Base-by-base conservation (phyloP, 2,888 invertebrate species). In the Aporophyla lueneburgensis region DNA sequence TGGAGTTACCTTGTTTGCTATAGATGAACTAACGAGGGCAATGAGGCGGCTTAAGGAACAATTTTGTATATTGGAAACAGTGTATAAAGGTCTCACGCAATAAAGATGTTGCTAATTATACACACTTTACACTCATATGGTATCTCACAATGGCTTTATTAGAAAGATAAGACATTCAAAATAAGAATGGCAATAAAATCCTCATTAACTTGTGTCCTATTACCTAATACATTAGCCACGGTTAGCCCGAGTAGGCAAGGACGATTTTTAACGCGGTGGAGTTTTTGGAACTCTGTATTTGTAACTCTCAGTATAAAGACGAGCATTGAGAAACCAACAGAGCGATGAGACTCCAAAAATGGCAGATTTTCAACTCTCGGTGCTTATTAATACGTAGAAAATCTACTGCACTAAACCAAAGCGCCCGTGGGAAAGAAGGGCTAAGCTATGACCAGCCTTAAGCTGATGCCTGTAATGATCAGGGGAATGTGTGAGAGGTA, bases 1-100 rank as follows among this genome's bases (percentile, higher is more conserved):
- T 88, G 84, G 85, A 91, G 89, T 89, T 89, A 87, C 87, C 88
- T 90, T 73, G 80, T 87, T 86, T 81, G 65, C 71, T 63, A 76
- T 76, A 81, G 66, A 87, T 76, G 74, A 81, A 78, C 69, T 81
- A 80, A 86, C 84, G 81, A 80, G 76, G 71, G 71, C 67, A 80
- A 80, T 85, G 68, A 85, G 65, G 78, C 46, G 40, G 69, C 58
- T 84, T 80, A 74, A 76, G 76, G 71, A 78, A 83, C 65, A 75
- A 83, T 87, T 78, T 85, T 71, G 76, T 70, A 54, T 85, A 84
- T 77, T 72, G 63, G 66, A 63, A 83, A 70, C 49, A 62, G 67
- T 61, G 61, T 82, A 74, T 74, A 71, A 66, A 76, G 66, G 63
- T 71, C 49, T 24, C 46, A 33, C 46, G 58, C 24, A 59, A 78